Base-by-base conservation (phyloP, 2,888 invertebrate species). In the Protodeltote pygarga region DNA sequence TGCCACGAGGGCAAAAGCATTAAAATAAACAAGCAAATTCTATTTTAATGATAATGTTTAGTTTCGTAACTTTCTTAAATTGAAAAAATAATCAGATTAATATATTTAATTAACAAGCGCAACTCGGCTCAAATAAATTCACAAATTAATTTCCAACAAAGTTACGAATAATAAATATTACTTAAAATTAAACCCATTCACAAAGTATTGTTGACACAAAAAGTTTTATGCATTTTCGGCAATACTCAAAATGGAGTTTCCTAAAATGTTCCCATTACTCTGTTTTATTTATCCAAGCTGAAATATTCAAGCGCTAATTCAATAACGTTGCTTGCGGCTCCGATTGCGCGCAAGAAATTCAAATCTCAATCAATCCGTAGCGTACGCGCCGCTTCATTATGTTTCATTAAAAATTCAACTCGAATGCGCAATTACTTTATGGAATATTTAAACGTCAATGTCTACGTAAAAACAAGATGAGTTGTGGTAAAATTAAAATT, bases 321-420 rank as follows among this genome's bases (percentile, higher is more conserved):
- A 84, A 88, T 88, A 84, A 83, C 73, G 73, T 47, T 63, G 67
- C 68, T 70, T 63, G 77, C 72, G 71, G 73, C 73, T 79, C 79
- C 83, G 82, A 84, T 83, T 85, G 85, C 73, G 80, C 81, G 79
- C 83, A 81, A 85, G 83, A 85, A 85, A 88, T 89, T 88, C 83
- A 89, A 91, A 89, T 85, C 82, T 81, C 86, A 88, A 91, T 90
- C 89, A 89, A 89, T 87, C 81, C 73, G 68, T 63, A 67, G 77
- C 73, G 78, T 79, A 71, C 79, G 80, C 81, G 77, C 72, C 71
- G 71, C 75, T 85, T 82, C 77, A 81, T 85, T 83, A 85, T 78
- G 79, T 83, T 86, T 83, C 83, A 90, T 91, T 87, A 87, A 89
- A 89, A 87, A 88, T 88, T 90, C 87, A 85, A 82, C 79, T 74